A percentile compares a stretch with the other conserved stretches of the same genome.
phyloP scores from a whole-genome alignment of 2,797 vertebrate species.

The Nannoperca obscura region DNA sequence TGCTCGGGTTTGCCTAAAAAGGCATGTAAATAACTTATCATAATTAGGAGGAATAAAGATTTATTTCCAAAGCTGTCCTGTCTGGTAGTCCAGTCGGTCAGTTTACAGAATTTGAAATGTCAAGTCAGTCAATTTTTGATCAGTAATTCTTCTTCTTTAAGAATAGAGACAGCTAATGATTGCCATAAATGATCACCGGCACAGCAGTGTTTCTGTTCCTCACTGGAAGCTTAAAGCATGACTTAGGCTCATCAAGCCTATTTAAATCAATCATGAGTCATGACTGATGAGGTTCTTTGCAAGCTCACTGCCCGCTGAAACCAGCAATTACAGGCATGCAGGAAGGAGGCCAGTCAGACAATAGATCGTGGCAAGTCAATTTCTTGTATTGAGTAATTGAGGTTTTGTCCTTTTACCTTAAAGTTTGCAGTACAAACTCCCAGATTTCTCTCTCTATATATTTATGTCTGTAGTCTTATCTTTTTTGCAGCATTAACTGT shows the following conservation, averaged over 20 bases:
- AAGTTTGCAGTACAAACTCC: neutral
- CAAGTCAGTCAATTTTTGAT: conserved; percentile 2
- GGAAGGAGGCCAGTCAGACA: conserved; percentile 8
- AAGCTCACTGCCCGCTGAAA: conserved; percentile 8
- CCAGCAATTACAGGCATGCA: neutral
- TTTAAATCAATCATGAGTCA: conserved; percentile 52
- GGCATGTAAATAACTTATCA: neutral
- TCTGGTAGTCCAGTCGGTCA: neutral
- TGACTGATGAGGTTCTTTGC: conserved; percentile 36
- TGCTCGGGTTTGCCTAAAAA: neutral
- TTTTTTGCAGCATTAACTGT: neutral
- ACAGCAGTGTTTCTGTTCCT: conserved; percentile 15
- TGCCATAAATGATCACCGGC: neutral
- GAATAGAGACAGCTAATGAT: conserved; percentile 20
- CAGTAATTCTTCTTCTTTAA: conserved; percentile 5
- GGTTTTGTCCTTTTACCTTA: conserved; percentile 19
- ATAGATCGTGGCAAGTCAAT: conserved; percentile 18
- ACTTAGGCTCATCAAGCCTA: conserved; percentile 38
- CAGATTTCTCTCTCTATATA: neutral
- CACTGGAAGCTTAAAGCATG: conserved; percentile 24
- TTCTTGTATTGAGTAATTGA: neutral
- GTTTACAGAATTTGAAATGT: neutral
- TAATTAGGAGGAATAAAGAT: neutral
- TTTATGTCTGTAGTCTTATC: neutral
- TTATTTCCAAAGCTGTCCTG: neutral